phyloP scores from a whole-genome alignment of 1,140 invertebrate genomes.

The Drosophila littoralis region DNA sequence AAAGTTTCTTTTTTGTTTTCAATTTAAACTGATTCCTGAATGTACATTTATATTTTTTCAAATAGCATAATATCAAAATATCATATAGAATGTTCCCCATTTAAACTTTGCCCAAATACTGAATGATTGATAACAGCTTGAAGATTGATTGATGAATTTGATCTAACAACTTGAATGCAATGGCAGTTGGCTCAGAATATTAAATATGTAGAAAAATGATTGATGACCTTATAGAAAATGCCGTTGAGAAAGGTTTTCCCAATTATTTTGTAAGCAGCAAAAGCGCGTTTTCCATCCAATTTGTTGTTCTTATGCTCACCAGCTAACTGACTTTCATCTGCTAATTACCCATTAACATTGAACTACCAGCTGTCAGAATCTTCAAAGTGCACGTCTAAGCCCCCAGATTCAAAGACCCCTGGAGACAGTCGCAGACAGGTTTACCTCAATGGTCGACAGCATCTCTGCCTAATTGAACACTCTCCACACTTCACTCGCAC shows the following conservation, averaged over 20 bases:
- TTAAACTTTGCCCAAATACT: neutral
- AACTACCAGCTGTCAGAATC: neutral
- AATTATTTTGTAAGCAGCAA: neutral
- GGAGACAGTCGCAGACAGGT: neutral
- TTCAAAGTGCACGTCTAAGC: conserved; percentile 28
- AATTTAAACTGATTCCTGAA: too few species aligned
- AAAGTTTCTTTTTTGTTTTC: too few species aligned
- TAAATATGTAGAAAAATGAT: conserved; percentile 30
- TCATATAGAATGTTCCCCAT: neutral
- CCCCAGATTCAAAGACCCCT: neutral
- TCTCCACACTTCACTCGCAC: neutral
- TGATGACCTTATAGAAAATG: conserved; percentile 13
- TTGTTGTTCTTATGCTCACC: neutral
- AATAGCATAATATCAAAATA: too few species aligned
- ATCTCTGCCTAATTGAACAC: conserved; percentile 28
- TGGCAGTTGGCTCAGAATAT: conserved; percentile 18
- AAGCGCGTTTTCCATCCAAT: too few species aligned
- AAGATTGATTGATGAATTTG: conserved; percentile 35
- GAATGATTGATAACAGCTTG: conserved; percentile 38
- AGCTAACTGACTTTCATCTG: neutral
- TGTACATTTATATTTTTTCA: too few species aligned
- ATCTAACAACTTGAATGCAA: conserved; percentile 19
- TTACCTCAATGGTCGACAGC: neutral
- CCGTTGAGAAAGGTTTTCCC: neutral
- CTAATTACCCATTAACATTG: neutral